Evolutionary conservation across 2,797 vertebrate species (phyloP).

Genomic region (Threskiornis aethiopicus): DNA sequence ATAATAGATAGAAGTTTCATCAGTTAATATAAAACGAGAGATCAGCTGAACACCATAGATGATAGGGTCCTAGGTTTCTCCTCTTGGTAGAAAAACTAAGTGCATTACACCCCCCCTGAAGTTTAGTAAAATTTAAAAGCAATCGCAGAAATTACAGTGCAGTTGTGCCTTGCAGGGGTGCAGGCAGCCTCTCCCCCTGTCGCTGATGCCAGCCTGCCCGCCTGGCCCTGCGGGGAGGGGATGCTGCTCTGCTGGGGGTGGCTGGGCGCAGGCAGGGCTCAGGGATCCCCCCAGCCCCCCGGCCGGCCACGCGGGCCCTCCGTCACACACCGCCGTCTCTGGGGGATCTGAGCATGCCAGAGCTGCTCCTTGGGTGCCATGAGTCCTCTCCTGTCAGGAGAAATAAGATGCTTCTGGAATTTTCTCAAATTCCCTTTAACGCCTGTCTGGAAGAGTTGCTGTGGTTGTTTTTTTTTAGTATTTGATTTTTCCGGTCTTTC

Average conservation of each 20-base stretch:
- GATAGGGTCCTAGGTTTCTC: not conserved
- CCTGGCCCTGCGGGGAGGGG: not conserved
- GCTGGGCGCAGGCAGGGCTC: not conserved
- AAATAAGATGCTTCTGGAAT: not conserved
- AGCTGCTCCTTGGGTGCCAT: not conserved
- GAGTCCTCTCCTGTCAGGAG: not conserved
- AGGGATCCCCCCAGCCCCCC: not conserved
- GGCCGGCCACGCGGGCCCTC: rapidly evolving
- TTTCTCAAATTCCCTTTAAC: not conserved
- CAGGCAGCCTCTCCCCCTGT: not conserved
- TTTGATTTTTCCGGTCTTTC: not conserved
- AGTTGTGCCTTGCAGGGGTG: not conserved
- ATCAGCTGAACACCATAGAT: not conserved
- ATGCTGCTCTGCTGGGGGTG: not conserved
- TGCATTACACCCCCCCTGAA: not conserved
- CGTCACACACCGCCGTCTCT: rapidly evolving
- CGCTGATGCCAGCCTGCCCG: not conserved
- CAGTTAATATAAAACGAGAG: not conserved
- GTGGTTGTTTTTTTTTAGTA: not conserved
- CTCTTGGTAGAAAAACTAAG: not conserved
- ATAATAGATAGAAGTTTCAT: not conserved
- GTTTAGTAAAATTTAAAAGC: not conserved
- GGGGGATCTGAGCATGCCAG: not conserved
- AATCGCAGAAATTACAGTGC: not conserved
- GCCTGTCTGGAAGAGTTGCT: not conserved